phyloP scores from a whole-genome alignment of 2,888 invertebrate genomes.

The Ophion costatus region DNA sequence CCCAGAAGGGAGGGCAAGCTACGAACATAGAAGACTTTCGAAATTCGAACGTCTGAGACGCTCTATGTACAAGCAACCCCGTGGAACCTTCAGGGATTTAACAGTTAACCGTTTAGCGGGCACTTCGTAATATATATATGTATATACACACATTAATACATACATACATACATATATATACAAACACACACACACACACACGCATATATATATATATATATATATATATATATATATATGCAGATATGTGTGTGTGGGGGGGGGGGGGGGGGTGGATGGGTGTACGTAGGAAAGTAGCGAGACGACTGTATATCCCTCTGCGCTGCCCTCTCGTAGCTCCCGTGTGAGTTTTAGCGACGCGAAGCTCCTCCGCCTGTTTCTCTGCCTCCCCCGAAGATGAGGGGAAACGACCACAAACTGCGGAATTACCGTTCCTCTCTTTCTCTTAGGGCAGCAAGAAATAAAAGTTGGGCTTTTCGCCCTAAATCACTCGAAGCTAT shows the following conservation, averaged over 20 bases:
- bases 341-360: slow-evolving; percentile 42
- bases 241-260: background rate
- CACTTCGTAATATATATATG: slow-evolving; percentile 22
- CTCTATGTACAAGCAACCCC: slow-evolving; percentile 23
- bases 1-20: slow-evolving; percentile 17
- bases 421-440: slow-evolving; percentile 57
- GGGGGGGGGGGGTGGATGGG: background rate
- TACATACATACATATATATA: too few relatives aligned
- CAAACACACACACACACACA: too few relatives aligned
- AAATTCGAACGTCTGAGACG: slow-evolving; percentile 57
- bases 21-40: slow-evolving; percentile 43
- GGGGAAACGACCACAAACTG: slow-evolving; percentile 61
- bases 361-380: slow-evolving; percentile 21
- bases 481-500: slow-evolving; percentile 63
- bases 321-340: slow-evolving; percentile 10
- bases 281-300: slow-evolving; percentile 30
- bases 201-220: too few relatives aligned
- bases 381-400: slow-evolving; percentile 44
- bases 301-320: slow-evolving; percentile 47
- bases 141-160: background rate
- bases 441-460: slow-evolving; percentile 29
- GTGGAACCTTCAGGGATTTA: slow-evolving; percentile 60
- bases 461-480: slow-evolving; percentile 65
- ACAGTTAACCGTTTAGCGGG: slow-evolving; percentile 64
- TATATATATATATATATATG: slow-evolving; percentile 21